These are phyloP conservation scores for Apis mellifera DNA, from an alignment of 1,140 invertebrate genomes.

Conservation along the genomic window Amel_HAv3.1 CM009940.2:6311501-6312000, in stretches of 20 bases:
- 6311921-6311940: background rate
- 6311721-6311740: background rate
- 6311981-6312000: background rate
- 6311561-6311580: constrained; percentile 65
- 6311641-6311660: background rate
- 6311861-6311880: background rate
- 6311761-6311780: background rate
- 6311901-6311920: background rate
- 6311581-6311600: constrained; percentile 70
- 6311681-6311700: background rate
- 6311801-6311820: background rate
- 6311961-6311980: constrained; percentile 17
- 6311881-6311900: background rate
- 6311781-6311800: background rate
- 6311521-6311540: constrained; percentile 67
- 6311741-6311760: background rate
- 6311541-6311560: constrained; percentile 34
- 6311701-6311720: background rate
- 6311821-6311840: background rate
- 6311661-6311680: background rate
- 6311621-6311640: background rate
- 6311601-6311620: constrained; percentile 58
- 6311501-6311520: constrained; percentile 58
- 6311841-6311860: background rate
- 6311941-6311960: background rate